Percentiles rank a stretch among this genome's conserved stretches.
phyloP scores from a whole-genome alignment of 2,888 invertebrate genomes.

The Chironomus tentans region DNA sequence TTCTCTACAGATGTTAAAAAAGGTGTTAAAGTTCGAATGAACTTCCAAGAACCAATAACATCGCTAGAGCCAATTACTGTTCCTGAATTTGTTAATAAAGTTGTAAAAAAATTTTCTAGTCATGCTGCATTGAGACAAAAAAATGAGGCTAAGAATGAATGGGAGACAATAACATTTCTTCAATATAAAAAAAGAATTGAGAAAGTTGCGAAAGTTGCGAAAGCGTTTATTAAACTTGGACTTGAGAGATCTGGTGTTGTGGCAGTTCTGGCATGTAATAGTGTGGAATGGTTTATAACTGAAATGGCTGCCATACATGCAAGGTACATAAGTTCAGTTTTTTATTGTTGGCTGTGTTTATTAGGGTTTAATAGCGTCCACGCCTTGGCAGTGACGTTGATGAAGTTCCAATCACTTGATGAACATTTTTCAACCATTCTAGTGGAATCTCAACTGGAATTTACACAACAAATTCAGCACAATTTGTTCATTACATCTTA shows the following conservation, averaged over 20 bases:
- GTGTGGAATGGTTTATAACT: neutral
- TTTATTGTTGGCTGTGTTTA: too few relatives aligned
- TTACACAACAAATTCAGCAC: constrained; percentile 83
- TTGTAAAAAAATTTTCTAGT: constrained; percentile 56
- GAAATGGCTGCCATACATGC: neutral
- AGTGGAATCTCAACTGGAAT: constrained; percentile 79
- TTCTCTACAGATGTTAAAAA: too few relatives aligned
- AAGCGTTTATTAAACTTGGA: neutral
- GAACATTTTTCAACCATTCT: too few relatives aligned
- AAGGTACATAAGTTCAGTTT: too few relatives aligned
- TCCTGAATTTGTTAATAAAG: constrained; percentile 57
- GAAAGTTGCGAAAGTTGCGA: neutral
- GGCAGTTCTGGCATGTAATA: neutral
- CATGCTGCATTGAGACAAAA: constrained; percentile 57
- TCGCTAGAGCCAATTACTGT: constrained; percentile 69
- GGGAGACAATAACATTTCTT: neutral
- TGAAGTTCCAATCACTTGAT: too few relatives aligned
- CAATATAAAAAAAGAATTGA: neutral
- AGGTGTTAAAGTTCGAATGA: too few relatives aligned
- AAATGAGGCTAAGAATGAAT: constrained; percentile 36
- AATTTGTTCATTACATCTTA: constrained; percentile 73
- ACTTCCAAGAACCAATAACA: too few relatives aligned
- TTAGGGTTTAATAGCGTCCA: too few relatives aligned
- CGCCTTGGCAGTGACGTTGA: too few relatives aligned
- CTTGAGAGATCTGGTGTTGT: neutral